Evolutionary conservation across 2,113 vertebrate genomes (phyloP).

Genomic region (Rhizomys pruinosus): DNA sequence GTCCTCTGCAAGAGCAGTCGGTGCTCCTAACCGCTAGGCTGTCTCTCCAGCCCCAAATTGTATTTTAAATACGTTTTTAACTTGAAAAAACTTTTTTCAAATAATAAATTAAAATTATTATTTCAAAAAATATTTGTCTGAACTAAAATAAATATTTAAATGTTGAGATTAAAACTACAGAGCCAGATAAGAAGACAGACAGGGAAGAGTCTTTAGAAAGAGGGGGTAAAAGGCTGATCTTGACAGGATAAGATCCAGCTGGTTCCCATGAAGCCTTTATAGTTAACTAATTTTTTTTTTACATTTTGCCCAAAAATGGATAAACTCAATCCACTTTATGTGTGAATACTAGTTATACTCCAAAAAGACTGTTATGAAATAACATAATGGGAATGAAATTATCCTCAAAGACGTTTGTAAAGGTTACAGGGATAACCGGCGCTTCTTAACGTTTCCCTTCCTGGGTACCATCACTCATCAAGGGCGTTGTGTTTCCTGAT

Average conservation of each 20-base stretch:
- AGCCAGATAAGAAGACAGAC: neutral
- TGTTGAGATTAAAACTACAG: neutral
- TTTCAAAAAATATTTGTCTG: neutral
- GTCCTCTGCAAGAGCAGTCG: too few relatives aligned
- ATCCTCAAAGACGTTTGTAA: neutral
- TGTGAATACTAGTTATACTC: neutral
- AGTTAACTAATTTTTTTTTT: neutral
- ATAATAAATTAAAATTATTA: neutral
- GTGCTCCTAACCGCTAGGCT: too few relatives aligned
- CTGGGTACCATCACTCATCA: neutral
- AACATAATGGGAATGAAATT: too few relatives aligned
- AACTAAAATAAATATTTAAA: neutral
- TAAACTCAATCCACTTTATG: neutral
- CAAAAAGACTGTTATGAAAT: neutral
- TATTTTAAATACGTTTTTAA: slow-evolving; percentile 91
- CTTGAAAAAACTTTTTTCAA: slow-evolving; percentile 69
- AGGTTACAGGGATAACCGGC: neutral
- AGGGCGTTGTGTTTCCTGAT: neutral
- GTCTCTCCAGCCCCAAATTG: too few relatives aligned
- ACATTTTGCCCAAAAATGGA: neutral
- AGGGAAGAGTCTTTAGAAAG: neutral
- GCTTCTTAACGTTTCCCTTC: rapidly evolving
- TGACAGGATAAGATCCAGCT: neutral
- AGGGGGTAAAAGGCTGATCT: neutral
- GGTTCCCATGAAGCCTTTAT: neutral